Percentiles rank a stretch among this genome's conserved stretches.
Evolutionary conservation across 2,888 invertebrate species (phyloP).

Genomic region (Panzeria rudis): DNA sequence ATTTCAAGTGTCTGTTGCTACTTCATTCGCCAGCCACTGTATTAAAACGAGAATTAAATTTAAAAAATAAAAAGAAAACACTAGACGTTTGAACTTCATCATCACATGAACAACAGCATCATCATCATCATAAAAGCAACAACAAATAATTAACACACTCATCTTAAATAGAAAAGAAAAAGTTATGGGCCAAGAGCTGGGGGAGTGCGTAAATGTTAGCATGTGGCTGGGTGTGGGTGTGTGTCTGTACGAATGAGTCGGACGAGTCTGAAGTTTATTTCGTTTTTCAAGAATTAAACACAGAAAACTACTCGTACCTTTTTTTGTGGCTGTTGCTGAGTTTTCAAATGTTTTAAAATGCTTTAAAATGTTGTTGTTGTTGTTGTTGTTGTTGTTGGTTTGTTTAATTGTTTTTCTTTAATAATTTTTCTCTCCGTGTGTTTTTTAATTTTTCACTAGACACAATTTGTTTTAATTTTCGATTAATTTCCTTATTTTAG

Average conservation of each 20-base stretch:
- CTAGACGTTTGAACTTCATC: constrained; percentile 25
- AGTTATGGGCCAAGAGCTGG: background rate
- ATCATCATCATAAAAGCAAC: constrained; percentile 17
- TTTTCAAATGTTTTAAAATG: constrained; percentile 14
- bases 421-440: background rate
- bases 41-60: constrained; percentile 11
- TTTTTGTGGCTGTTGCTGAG: background rate
- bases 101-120: constrained; percentile 27
- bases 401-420: background rate
- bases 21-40: constrained; percentile 33
- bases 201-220: constrained; percentile 9
- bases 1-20: constrained; percentile 10
- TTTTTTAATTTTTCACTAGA: background rate
- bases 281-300: constrained; percentile 9
- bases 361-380: no score
- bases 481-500: constrained; percentile 20
- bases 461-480: constrained; percentile 1
- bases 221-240: background rate
- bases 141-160: constrained; percentile 48
- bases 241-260: constrained; percentile 4
- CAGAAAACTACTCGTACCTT: constrained; percentile 24
- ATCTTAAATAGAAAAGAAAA: background rate
- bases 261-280: constrained; percentile 1
- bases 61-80: background rate
- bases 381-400: background rate